A percentile compares a stretch with the other conserved stretches of the same genome.
Conservation (phyloP, 2,888 invertebrate genomes). For the Pachliopta kotzebuea region DNA sequence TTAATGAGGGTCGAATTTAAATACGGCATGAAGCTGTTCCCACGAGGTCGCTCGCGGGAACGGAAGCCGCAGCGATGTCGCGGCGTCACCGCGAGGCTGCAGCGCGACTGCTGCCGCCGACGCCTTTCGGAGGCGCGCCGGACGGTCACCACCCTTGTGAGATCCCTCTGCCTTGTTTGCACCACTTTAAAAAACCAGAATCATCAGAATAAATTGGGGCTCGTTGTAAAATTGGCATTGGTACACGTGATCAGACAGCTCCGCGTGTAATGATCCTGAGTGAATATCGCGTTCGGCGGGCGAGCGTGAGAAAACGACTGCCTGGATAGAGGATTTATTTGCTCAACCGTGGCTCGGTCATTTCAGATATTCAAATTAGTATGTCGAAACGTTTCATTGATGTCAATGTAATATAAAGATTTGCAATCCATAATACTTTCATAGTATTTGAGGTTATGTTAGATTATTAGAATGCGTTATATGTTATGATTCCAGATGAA, state of each 20-base stretch:
- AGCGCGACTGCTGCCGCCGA: constrained; percentile 41
- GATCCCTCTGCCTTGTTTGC: constrained; percentile 32
- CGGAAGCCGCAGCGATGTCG: constrained; percentile 72
- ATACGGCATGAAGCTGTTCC: constrained; percentile 79
- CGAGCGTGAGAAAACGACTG: constrained; percentile 46
- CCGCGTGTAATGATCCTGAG: constrained; percentile 57
- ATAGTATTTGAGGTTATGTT: not conserved
- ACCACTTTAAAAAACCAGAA: constrained; percentile 23
- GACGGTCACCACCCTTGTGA: constrained; percentile 38
- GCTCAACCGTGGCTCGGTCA: constrained; percentile 17
- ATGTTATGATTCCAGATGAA: too few relatives aligned
- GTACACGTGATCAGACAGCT: constrained; percentile 50
- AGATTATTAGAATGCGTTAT: not conserved
- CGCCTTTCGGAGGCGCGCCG: constrained; percentile 46
- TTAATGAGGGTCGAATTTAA: constrained; percentile 81
- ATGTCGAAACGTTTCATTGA: constrained; percentile 13
- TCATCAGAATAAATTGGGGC: constrained; percentile 39
- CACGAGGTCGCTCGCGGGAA: constrained; percentile 78
- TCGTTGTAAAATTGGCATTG: constrained; percentile 45
- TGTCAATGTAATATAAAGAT: not conserved
- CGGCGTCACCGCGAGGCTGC: constrained; percentile 45
- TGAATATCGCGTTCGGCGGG: constrained; percentile 53
- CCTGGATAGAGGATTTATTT: constrained; percentile 27
- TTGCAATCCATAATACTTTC: not conserved
- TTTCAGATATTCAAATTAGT: constrained; percentile 23